Conservation (phyloP, 2,888 invertebrate genomes). For the Aproaerema taeniolella region DNA sequence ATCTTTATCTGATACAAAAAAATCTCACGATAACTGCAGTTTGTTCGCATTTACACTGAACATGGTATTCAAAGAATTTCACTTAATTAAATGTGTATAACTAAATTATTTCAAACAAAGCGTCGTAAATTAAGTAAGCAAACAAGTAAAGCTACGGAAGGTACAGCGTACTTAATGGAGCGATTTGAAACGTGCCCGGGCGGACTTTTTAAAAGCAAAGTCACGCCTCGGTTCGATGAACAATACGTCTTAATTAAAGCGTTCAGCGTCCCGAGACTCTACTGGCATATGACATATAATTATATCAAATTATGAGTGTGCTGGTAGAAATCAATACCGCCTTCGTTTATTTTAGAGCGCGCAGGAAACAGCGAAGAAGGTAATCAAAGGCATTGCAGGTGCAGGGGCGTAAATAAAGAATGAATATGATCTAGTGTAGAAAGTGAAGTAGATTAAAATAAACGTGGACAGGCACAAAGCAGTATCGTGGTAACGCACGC, state of each 20-base stretch:
- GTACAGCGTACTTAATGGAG: constrained; percentile 41
- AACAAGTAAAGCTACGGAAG: constrained; percentile 32
- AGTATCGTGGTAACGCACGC: constrained; percentile 18
- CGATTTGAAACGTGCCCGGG: constrained; percentile 42
- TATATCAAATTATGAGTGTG: constrained; percentile 50
- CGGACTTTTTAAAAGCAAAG: constrained; percentile 58
- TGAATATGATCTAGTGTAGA: constrained; percentile 29
- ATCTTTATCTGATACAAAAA: constrained; percentile 13
- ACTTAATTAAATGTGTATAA: constrained; percentile 12
- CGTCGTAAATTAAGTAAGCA: constrained; percentile 14
- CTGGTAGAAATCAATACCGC: constrained; percentile 43
- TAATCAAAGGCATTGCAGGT: constrained; percentile 31
- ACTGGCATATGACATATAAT: constrained; percentile 48
- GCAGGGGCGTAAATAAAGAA: constrained; percentile 39
- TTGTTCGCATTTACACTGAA: constrained; percentile 5
- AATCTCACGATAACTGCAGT: constrained; percentile 6
- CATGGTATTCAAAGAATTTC: constrained; percentile 5
- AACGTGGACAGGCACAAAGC: constrained; percentile 31
- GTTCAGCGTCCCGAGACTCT: constrained; percentile 39
- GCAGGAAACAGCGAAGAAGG: constrained; percentile 21
- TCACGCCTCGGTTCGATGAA: constrained; percentile 56
- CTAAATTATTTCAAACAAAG: constrained; percentile 14
- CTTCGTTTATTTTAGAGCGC: constrained; percentile 18
- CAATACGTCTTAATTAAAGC: constrained; percentile 71
- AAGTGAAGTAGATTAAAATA: constrained; percentile 41